phyloP scores from a whole-genome alignment of 2,797 vertebrate genomes.

The Pseudocheirus occidentalis region DNA sequence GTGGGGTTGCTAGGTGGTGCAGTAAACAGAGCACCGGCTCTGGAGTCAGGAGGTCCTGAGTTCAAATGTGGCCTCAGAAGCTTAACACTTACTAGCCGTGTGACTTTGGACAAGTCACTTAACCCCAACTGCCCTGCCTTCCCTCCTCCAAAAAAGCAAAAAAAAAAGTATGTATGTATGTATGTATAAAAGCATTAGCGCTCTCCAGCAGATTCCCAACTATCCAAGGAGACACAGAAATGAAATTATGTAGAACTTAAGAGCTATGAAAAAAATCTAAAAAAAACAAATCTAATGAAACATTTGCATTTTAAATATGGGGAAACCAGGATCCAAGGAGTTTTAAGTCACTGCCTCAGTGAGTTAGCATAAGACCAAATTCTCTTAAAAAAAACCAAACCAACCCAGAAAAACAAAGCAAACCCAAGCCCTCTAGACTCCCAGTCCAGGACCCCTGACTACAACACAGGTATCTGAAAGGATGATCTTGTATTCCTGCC shows the following conservation, averaged over 20 bases:
- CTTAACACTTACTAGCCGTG: no score
- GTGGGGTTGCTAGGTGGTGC: no score
- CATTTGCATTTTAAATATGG: not conserved
- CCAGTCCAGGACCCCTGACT: not conserved
- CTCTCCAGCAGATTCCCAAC: not conserved
- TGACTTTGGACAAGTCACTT: no score
- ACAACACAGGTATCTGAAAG: not conserved
- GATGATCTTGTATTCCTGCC: not conserved
- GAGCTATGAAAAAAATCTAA: not conserved
- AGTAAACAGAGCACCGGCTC: no score
- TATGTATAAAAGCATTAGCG: not conserved
- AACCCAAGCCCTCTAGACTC: not conserved
- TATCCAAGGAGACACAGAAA: not conserved
- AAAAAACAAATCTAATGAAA: not conserved
- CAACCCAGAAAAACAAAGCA: not conserved
- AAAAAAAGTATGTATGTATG: no score
- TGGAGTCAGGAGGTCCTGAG: no score
- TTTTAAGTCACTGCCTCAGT: not conserved
- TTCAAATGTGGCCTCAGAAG: no score
- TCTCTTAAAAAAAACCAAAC: not conserved
- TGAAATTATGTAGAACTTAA: not conserved
- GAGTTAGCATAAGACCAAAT: not conserved
- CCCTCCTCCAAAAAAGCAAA: no score
- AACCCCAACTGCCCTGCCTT: no score
- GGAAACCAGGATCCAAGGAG: not conserved